A percentile compares a stretch with the other conserved stretches of the same genome.
Conservation (phyloP, 2,113 vertebrate species). For the Paradisaea rubra region DNA sequence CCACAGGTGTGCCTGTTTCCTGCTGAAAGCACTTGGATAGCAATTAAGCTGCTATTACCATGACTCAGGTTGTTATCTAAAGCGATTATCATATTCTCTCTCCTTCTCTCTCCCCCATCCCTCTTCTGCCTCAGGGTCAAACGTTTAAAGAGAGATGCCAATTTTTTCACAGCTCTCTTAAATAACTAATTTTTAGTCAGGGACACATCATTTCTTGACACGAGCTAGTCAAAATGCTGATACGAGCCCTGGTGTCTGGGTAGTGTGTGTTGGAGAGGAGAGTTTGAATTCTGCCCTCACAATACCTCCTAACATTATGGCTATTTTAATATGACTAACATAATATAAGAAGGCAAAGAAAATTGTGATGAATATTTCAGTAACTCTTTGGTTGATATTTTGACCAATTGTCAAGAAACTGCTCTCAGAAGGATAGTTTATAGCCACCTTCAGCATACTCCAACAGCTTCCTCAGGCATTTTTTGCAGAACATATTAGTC, state of each 20-base stretch:
- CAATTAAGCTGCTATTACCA: slow-evolving; percentile 12
- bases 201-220: background rate
- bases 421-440: background rate
- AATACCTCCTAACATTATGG: background rate
- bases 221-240: background rate
- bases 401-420: background rate
- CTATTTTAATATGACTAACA: background rate
- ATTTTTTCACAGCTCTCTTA: background rate
- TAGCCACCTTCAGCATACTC: background rate
- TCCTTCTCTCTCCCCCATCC: background rate
- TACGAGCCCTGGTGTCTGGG: background rate
- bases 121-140: background rate
- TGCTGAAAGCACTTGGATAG: background rate
- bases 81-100: background rate
- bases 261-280: background rate
- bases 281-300: background rate
- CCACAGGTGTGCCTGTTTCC: slow-evolving; percentile 14
- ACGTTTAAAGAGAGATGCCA: background rate
- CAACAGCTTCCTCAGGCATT: background rate
- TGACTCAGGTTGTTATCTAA: slow-evolving; percentile 41
- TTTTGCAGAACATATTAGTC: background rate
- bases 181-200: background rate
- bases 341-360: background rate
- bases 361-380: background rate
- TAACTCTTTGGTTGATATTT: background rate